phyloP scores from a whole-genome alignment of 2,797 vertebrate genomes.

The Uromys caudimaculatus region DNA sequence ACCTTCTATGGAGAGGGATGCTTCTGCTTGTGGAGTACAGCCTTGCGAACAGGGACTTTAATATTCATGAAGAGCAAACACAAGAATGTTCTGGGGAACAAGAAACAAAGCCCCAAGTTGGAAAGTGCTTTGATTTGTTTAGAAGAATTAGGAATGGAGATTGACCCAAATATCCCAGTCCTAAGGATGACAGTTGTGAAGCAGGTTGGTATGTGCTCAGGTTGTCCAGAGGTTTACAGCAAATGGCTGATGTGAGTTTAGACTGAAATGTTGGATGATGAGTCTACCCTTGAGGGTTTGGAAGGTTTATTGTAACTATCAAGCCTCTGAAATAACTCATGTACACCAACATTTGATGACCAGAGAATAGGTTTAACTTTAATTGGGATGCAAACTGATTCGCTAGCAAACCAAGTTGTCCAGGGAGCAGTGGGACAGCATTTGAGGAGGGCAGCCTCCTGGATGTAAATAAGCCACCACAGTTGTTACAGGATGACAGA shows the following conservation, averaged over 20 bases:
- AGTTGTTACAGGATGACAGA: not conserved
- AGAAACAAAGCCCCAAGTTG: not conserved
- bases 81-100: not conserved
- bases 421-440: not conserved
- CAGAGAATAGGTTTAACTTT: not conserved
- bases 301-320: not conserved
- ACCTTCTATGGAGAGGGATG: not conserved
- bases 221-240: not conserved
- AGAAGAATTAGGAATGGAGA: not conserved
- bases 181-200: not conserved
- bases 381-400: not conserved
- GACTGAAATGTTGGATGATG: not conserved
- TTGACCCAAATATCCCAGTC: not conserved
- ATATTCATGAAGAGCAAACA: not conserved
- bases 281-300: not conserved
- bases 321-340: not conserved
- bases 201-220: not conserved
- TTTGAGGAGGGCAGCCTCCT: not conserved
- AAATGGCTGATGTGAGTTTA: not conserved
- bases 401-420: not conserved
- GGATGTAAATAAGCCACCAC: not conserved
- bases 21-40: not conserved
- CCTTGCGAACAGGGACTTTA: not conserved
- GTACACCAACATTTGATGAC: not conserved
- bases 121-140: not conserved